Evolutionary conservation across 2,888 invertebrate species (phyloP).

Genomic region (Anaspis maculata): DNA sequence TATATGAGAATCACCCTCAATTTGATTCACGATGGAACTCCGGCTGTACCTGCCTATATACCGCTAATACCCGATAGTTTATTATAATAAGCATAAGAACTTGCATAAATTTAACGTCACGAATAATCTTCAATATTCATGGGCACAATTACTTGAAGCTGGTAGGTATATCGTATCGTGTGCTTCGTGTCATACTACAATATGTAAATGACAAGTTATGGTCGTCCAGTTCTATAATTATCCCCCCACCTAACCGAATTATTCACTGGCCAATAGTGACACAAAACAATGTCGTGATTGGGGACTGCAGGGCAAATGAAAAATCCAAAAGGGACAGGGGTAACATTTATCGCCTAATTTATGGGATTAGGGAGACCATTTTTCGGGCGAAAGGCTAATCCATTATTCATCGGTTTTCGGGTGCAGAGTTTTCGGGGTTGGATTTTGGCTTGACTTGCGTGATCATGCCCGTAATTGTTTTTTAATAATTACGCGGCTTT

Average conservation of each 20-base stretch:
- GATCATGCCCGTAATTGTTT: no score
- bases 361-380: constrained; percentile 1
- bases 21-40: no score
- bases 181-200: constrained; percentile 17
- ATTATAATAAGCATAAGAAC: constrained; percentile 12
- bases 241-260: constrained; percentile 16
- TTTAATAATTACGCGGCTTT: no score
- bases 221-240: constrained; percentile 20
- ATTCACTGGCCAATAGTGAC: constrained; percentile 19
- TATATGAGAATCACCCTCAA: no score
- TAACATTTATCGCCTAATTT: constrained; percentile 13
- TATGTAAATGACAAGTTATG: constrained; percentile 22
- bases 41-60: no score
- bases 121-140: constrained; percentile 25
- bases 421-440: constrained; percentile 6
- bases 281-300: constrained; percentile 19
- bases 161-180: constrained; percentile 12
- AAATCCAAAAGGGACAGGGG: constrained; percentile 10
- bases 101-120: constrained; percentile 24
- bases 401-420: no score
- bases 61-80: constrained; percentile 16
- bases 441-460: background rate
- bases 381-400: constrained; percentile 2
- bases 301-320: no score
- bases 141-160: constrained; percentile 18